Base-by-base conservation (phyloP, 1,140 invertebrate genomes). In the Bombus waltoni region DNA sequence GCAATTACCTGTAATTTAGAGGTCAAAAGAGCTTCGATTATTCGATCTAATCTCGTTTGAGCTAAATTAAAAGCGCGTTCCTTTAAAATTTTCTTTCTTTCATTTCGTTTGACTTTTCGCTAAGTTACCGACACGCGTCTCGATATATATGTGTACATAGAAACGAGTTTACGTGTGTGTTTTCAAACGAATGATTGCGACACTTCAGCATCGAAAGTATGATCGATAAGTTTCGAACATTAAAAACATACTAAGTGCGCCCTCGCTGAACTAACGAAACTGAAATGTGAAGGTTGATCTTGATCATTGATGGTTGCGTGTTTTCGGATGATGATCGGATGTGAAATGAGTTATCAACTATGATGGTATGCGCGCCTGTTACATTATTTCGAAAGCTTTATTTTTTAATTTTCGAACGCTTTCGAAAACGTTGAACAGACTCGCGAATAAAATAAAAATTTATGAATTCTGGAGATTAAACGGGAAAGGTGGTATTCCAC, bases 1-100 rank as follows among this genome's bases (percentile, higher is more conserved):
- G 25, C 32, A 77, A 65, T n/a, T 44, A 77, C 77, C 92, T 93
- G 89, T 44, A 94, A 94, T 93, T 87, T 90, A 91, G 92, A 91
- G 88, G 88, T 85, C 40, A 74, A 89, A 93, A 90, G 74, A 53
- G 89, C 32, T 74, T 81, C 88, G 47, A 83, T 92, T 90, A 91
- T 75, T 89, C 75, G 35, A 80, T 81, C 65, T 75, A 44, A n/a
- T 86, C 71, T 76, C 65, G 65, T 74, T 8, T 10, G 47, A 70
- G n/a, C 11, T 9, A 9, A 32, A 44, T 9, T 40, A 42, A n/a
- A 77, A 66, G 32, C 70, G 70, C 42, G 44, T 59, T 38, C 38
- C 35, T 38, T 75, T 83, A 71, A 66, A 83, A 88, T 66, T 74
- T 18, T 53, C 18, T 53, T 53, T 22, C 18, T 5, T 53, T 53